Evolutionary conservation across 2,113 vertebrate genomes (phyloP), one percentile per base, ranked within the genome.

Genomic region (Cynocephalus volans): DNA sequence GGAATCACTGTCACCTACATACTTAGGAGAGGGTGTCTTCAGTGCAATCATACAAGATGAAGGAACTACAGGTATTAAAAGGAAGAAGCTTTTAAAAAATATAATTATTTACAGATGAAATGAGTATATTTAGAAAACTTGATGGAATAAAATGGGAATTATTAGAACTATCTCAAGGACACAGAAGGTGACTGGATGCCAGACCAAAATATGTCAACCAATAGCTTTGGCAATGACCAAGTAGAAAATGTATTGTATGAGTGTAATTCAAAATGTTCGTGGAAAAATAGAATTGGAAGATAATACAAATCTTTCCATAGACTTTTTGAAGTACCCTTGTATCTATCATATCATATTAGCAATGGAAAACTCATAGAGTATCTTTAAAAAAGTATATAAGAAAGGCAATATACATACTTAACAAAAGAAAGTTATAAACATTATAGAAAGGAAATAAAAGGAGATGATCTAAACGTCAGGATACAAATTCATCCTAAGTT

Each of bases 1-100:
- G 41, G 8, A 21, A 1, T 5, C 70, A 3, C 0, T 17, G 84
- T 45, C 18, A 0, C 41, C 12, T 8, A 3, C 8, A 24, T 6
- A 13, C 2, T 0, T 11, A 21, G n/a, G 19, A 76, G 75, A 60
- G 28, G 36, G 6, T 1, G 11, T 17, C 65, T 50, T 21, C 15
- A 64, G 23, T 5, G 69, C 6, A 54, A 7, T 21, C 17, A 28
- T 8, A 4, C 19, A 17, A 28, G 33, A 50, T 2, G 1, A 54
- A n/a, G 13, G 58, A 0, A 15, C 54, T 12, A 4, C 1, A 3
- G 24, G 52, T 1, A 2, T n/a, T 2, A 1, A 4, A 72, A 58
- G 45, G 28, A 72, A 70, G 56, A 18, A 0, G 2, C 8, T 52
- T 60, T 91, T 28, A 4, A 48, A 50, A 65, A 26, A 21, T 2